These are phyloP conservation scores for Linepithema humile DNA, from an alignment of 1,140 invertebrate genomes.

Conservation along the genomic window DNA sequence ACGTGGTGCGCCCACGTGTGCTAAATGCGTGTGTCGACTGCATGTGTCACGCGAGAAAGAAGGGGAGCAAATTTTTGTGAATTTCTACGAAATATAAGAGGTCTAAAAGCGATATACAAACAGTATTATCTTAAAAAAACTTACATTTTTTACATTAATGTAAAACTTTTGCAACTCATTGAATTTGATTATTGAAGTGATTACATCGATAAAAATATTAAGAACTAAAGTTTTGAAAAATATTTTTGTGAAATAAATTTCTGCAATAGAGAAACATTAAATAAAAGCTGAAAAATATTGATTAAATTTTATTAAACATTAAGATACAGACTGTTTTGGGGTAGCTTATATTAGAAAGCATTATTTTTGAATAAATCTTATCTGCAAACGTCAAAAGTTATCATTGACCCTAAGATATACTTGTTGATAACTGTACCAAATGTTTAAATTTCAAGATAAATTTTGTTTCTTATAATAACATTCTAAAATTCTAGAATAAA, in stretches of 20 bases:
- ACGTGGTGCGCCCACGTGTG: background rate
- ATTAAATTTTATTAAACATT: too few relatives aligned
- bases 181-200: background rate
- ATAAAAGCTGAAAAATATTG: too few relatives aligned
- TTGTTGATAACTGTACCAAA: background rate
- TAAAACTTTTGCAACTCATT: background rate
- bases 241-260: background rate
- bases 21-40: background rate
- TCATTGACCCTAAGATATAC: constrained; percentile 2
- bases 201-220: background rate
- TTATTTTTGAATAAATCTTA: background rate
- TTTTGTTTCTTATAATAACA: background rate
- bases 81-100: background rate
- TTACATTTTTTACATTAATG: background rate
- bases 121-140: background rate
- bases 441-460: background rate
- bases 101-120: background rate
- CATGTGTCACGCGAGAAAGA: constrained; percentile 34
- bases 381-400: constrained; percentile 4
- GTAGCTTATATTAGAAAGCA: background rate
- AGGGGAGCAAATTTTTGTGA: background rate
- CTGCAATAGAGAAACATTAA: background rate
- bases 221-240: background rate
- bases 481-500: background rate
- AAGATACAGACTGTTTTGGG: too few relatives aligned